phyloP scores from a whole-genome alignment of 2,888 invertebrate genomes.

The Melinopterus prodromus region DNA sequence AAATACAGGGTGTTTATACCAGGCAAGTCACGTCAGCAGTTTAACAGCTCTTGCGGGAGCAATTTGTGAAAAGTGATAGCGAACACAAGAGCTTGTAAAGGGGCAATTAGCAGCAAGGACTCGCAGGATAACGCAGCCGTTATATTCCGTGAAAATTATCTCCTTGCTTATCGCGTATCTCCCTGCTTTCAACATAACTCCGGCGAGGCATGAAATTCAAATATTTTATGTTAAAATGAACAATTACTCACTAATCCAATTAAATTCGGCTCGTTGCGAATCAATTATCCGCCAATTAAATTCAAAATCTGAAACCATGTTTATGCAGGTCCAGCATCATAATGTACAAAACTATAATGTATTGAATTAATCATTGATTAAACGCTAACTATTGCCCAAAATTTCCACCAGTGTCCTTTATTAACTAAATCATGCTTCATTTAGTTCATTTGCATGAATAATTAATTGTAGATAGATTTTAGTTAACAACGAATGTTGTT shows the following conservation, averaged over 20 bases:
- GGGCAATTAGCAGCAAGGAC: background rate
- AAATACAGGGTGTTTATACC: background rate
- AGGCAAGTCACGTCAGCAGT: background rate
- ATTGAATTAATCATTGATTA: too few species aligned
- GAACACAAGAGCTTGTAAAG: background rate
- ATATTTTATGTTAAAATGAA: background rate
- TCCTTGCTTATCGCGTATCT: background rate
- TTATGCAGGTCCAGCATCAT: background rate
- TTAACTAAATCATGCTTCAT: too few species aligned
- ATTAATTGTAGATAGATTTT: too few species aligned
- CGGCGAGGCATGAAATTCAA: background rate
- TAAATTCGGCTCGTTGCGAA: background rate
- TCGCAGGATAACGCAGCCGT: background rate
- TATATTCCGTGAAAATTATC: background rate
- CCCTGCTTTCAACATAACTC: background rate
- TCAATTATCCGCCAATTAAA: background rate
- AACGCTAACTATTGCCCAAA: too few species aligned
- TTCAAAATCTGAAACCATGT: background rate
- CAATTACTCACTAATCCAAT: background rate
- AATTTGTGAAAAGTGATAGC: constrained; percentile 4
- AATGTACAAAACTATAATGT: too few species aligned
- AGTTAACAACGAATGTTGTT: too few species aligned
- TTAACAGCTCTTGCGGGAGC: background rate
- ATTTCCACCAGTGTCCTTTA: too few species aligned
- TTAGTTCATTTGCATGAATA: too few species aligned